A percentile compares a stretch with the other conserved stretches of the same genome.
Conservation (phyloP, 2,113 vertebrate species). For the Mellivora capensis region DNA sequence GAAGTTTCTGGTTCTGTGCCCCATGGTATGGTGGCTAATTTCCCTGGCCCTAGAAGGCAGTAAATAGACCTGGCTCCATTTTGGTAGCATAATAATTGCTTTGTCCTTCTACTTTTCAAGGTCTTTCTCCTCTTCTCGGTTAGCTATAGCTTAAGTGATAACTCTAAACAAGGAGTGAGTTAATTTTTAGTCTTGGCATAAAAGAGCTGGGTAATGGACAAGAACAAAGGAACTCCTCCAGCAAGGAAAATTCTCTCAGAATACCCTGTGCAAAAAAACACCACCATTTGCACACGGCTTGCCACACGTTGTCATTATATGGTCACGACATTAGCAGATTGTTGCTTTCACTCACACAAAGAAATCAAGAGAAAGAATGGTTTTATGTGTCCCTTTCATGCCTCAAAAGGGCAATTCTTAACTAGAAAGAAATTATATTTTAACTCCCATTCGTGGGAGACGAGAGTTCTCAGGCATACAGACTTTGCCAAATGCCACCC, state of each 20-base stretch:
- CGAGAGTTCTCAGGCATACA: not conserved
- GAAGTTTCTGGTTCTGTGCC: not conserved
- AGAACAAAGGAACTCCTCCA: constrained; percentile 43
- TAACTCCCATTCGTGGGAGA: not conserved
- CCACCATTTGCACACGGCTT: not conserved
- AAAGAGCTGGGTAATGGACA: not conserved
- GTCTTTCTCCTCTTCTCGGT: constrained; percentile 38
- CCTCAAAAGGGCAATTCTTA: not conserved
- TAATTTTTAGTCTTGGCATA: constrained; percentile 60
- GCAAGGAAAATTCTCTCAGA: not conserved
- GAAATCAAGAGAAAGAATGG: not conserved
- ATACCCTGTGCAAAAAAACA: not conserved
- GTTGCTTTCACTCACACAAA: constrained; percentile 11
- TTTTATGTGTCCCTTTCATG: not conserved
- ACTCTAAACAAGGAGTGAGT: constrained; percentile 48
- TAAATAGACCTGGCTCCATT: not conserved
- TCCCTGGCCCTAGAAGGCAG: not conserved
- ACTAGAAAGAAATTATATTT: constrained; percentile 21
- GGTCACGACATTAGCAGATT: not conserved
- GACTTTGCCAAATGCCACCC: not conserved
- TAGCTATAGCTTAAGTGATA: constrained; percentile 43
- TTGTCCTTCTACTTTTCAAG: constrained; percentile 59
- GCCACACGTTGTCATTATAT: not conserved
- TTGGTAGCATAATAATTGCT: constrained; percentile 3
- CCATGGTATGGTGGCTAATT: not conserved